These are phyloP conservation scores for Trididemnum clinides DNA, from an alignment of 23 tunicate genomes.

Conservation along the genomic window DNA sequence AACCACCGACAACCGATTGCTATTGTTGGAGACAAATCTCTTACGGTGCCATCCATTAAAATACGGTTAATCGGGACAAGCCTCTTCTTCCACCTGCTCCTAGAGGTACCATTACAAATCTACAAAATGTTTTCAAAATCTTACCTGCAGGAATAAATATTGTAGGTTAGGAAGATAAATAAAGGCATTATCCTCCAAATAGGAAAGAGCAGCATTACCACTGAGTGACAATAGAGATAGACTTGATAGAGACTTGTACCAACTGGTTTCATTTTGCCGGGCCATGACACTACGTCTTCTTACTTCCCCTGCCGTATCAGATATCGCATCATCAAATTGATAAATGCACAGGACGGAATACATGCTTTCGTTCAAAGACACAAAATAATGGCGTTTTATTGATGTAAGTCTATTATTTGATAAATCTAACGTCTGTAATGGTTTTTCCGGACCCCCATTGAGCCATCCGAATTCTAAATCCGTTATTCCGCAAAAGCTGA, in stretches of 20 bases:
- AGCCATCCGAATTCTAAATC: constrained; percentile 65
- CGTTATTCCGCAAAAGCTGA: constrained; percentile 54
- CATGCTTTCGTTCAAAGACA: not conserved
- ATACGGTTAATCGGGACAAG: no score
- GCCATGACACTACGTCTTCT: not conserved
- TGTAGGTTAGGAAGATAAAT: constrained; percentile 48
- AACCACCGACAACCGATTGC: no score
- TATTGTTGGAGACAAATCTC: no score
- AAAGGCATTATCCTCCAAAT: constrained; percentile 50
- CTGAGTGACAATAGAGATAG: constrained; percentile 37
- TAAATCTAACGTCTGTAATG: constrained; percentile 54
- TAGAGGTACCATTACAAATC: no score
- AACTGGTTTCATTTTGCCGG: not conserved
- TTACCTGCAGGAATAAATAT: constrained; percentile 73
- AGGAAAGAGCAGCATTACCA: constrained; percentile 9
- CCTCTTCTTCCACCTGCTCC: no score
- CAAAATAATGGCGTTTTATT: constrained; percentile 25
- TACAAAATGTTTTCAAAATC: no score
- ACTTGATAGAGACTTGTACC: constrained; percentile 8
- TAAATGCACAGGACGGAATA: no score
- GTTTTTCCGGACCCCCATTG: constrained; percentile 58
- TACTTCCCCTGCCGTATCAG: not conserved
- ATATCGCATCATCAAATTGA: not conserved
- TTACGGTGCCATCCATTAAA: no score
- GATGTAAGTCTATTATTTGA: constrained; percentile 39